Evolutionary conservation across 2,113 vertebrate genomes (phyloP).

Genomic region (Pygoscelis antarcticus): DNA sequence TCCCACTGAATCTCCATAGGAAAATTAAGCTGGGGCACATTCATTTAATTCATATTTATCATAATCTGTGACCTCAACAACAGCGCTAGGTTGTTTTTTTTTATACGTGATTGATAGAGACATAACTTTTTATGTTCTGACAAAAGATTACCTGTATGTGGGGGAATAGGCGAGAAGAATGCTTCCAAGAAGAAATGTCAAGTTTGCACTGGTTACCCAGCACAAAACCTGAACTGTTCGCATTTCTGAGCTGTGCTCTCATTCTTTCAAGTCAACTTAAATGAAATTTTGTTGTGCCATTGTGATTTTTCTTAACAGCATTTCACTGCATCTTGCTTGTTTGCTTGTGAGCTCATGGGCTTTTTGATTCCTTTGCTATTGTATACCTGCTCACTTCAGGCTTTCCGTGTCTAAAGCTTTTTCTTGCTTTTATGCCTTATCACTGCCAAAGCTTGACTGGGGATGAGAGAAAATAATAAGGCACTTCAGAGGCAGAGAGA

Average conservation of each 20-base stretch:
- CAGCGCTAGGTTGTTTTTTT: not conserved
- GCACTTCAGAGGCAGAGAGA: not conserved
- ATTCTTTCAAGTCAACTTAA: not conserved
- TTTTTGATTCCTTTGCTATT: not conserved
- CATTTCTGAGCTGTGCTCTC: not conserved
- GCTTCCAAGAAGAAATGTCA: not conserved
- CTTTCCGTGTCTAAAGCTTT: not conserved
- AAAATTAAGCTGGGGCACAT: not conserved
- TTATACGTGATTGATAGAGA: rapidly evolving
- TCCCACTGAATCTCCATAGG: not conserved
- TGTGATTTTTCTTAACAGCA: not conserved
- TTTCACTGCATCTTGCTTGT: not conserved
- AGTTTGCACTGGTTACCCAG: not conserved
- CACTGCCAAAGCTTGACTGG: not conserved
- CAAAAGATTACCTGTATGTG: not conserved
- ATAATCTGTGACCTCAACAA: not conserved
- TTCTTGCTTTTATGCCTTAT: not conserved
- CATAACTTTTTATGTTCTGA: not conserved
- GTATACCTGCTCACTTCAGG: not conserved
- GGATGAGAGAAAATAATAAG: not conserved
- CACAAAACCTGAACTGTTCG: not conserved
- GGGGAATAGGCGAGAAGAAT: not conserved
- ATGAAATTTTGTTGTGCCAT: not conserved
- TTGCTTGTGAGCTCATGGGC: not conserved
- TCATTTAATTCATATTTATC: not conserved